Conservation (phyloP, 2,888 invertebrate genomes). For the Tenthredo notha region DNA sequence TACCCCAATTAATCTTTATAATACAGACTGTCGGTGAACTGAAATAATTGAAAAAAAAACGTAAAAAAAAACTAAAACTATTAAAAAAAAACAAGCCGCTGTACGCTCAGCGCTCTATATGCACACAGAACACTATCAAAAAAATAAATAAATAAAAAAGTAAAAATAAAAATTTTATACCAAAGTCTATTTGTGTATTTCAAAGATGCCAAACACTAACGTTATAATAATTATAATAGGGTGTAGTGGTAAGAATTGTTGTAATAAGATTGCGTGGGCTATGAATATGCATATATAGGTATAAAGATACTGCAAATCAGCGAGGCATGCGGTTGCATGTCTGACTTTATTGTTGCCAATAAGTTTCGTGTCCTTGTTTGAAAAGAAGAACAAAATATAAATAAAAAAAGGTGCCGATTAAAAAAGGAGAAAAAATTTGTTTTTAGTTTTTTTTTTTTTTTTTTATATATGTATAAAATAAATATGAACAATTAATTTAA, state of each 20-base stretch:
- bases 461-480: not conserved
- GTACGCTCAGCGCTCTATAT: conserved; percentile 77
- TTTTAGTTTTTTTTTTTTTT: not conserved
- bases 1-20: conserved; percentile 26
- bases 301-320: not conserved
- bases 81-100: conserved; percentile 50
- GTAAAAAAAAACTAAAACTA: conserved; percentile 40
- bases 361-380: not conserved
- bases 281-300: conserved; percentile 47
- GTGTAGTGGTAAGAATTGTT: conserved; percentile 64
- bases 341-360: conserved; percentile 48
- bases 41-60: conserved; percentile 51
- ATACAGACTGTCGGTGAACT: conserved; percentile 43
- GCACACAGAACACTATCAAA: conserved; percentile 70
- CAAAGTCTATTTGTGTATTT: conserved; percentile 85
- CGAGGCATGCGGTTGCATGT: conserved; percentile 9
- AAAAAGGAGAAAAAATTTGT: not conserved
- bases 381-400: no score
- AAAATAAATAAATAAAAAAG: conserved; percentile 78
- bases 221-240: conserved; percentile 71
- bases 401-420: not conserved
- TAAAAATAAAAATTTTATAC: conserved; percentile 79
- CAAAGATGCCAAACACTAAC: conserved; percentile 81
- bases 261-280: conserved; percentile 58
- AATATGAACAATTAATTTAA: not conserved